Base-by-base conservation (phyloP, 2,797 vertebrate genomes). In the Ctenopoma kingsleyae region DNA sequence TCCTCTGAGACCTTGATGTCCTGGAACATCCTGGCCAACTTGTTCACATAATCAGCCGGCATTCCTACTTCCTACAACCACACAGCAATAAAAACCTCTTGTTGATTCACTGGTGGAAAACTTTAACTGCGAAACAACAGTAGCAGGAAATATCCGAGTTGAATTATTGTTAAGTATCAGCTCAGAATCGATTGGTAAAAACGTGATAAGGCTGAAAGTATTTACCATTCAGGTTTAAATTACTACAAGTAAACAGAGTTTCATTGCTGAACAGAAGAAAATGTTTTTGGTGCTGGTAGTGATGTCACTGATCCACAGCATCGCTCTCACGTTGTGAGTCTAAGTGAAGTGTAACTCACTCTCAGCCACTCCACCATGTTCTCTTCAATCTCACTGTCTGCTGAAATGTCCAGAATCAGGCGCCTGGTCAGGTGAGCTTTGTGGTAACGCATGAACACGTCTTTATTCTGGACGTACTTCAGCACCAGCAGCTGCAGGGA, bases 361-460 rank as follows among this genome's bases (percentile, higher is more conserved):
- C 98, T 95, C 64, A 99, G 95, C 98, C 98, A 99, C 82, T 99
- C 98, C 72, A 99, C 98, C 98, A 99, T 99, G 87, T 99, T 99
- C 91, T 99, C 98, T 85, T 99, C 98, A 57, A 97, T 99, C 91
- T 99, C 98, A 23, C 97, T 99, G 75, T 99, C 98, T 5, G 98
- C 98, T 22, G 98, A 99, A 78, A 99, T 99, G 93, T 99, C 98
- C 85, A 99, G 81, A 90, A 99, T 99, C 69, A 99, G 94, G 57
- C 98, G 96, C 41, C 97, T 90, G 20, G 98, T 99, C 86, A 99
- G 94, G 75, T 99, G 98, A 90, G 98, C 98, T 95, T 99, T 99
- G 91, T 99, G 98, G 58, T 99, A 99, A 22, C 98, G 93, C 98
- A 99, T 99, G 86, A 99, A 99, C 73, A 99, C 98, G 7, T 99